Percentiles rank a stretch among this genome's conserved stretches.
Conservation (phyloP, 2,888 invertebrate species). For the Saturnia pavonia region DNA sequence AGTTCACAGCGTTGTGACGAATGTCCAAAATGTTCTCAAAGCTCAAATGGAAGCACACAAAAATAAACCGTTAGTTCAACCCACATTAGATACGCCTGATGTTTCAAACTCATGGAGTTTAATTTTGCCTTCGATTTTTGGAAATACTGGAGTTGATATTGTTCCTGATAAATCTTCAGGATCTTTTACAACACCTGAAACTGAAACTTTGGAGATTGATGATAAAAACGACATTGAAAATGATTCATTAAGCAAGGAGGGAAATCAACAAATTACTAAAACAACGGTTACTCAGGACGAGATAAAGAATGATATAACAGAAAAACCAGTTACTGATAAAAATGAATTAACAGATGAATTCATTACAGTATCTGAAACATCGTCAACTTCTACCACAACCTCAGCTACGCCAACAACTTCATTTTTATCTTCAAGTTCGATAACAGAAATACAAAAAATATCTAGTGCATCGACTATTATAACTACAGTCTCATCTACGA, state of each 20-base stretch:
- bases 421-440: conserved; percentile 25
- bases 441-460: conserved; percentile 12
- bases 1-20: conserved; percentile 90
- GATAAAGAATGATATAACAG: not conserved
- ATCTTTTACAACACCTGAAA: conserved; percentile 66
- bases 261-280: conserved; percentile 46
- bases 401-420: conserved; percentile 29
- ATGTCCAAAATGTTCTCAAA: conserved; percentile 91
- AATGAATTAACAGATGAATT: conserved; percentile 19
- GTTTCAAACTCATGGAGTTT: conserved; percentile 90
- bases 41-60: conserved; percentile 87
- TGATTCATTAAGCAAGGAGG: conserved; percentile 61
- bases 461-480: not conserved
- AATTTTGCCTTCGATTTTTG: conserved; percentile 90
- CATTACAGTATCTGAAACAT: conserved; percentile 32
- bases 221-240: conserved; percentile 46
- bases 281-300: conserved; percentile 29
- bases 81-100: conserved; percentile 86
- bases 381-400: conserved; percentile 31
- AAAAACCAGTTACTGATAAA: conserved; percentile 3
- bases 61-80: conserved; percentile 67
- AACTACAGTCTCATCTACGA: conserved; percentile 3
- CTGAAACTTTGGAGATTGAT: conserved; percentile 64
- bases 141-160: conserved; percentile 85
- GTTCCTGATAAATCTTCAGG: conserved; percentile 76